Evolutionary conservation across 2,888 invertebrate genomes (phyloP).

Genomic region (Acanthopleura granulata): DNA sequence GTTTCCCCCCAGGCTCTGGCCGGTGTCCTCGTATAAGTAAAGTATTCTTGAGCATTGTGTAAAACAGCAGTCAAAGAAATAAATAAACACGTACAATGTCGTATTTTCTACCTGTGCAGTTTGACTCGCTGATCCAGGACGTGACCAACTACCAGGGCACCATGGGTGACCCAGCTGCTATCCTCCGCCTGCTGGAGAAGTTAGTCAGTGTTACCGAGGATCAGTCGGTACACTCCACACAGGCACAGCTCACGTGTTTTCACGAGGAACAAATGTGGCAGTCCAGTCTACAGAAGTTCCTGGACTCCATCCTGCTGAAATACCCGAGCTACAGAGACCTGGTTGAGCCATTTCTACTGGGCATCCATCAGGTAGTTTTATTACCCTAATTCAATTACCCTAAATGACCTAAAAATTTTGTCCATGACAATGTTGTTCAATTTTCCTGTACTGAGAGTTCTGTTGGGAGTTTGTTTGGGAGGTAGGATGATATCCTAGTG

Average conservation of each 20-base stretch:
- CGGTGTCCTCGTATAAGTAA: too few relatives aligned
- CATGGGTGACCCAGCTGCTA: conserved; percentile 8
- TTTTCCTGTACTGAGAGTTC: too few relatives aligned
- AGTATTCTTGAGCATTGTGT: too few relatives aligned
- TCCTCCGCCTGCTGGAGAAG: not conserved
- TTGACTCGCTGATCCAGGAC: not conserved
- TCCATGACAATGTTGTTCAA: too few relatives aligned
- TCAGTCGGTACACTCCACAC: conserved; percentile 15
- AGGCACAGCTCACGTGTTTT: conserved; percentile 28
- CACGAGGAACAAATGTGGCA: conserved; percentile 57
- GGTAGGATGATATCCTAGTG: too few relatives aligned
- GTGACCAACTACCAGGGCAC: not conserved
- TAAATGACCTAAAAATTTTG: not conserved
- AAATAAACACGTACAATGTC: too few relatives aligned
- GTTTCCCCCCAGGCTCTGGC: too few relatives aligned
- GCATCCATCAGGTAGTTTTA: conserved; percentile 76
- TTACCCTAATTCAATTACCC: not conserved
- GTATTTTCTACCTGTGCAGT: not conserved
- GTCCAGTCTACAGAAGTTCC: conserved; percentile 45
- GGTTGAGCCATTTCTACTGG: conserved; percentile 79
- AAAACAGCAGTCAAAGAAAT: too few relatives aligned
- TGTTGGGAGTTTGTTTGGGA: too few relatives aligned
- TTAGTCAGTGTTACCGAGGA: conserved; percentile 8
- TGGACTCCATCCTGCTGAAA: conserved; percentile 44
- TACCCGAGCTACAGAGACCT: conserved; percentile 83